Percentiles rank a stretch among this genome's conserved stretches.
Evolutionary conservation across 2,888 invertebrate species (phyloP).

Genomic region (Periphyllus acericola): DNA sequence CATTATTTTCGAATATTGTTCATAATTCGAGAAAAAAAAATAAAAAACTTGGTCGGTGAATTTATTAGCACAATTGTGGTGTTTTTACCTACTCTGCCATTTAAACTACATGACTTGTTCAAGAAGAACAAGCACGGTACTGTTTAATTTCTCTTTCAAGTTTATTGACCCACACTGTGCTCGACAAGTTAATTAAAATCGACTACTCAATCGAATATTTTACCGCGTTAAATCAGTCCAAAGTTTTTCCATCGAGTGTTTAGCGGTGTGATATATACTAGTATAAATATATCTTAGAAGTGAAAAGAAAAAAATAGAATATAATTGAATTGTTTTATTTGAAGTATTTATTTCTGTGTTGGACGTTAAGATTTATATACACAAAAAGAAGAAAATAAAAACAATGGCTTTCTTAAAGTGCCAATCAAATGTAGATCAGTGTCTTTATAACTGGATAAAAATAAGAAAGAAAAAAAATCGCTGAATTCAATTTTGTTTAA

Average conservation of each 20-base stretch:
- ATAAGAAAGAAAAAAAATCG: neutral
- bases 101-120: conserved; percentile 12
- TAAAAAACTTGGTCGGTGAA: neutral
- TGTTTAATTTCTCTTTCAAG: conserved; percentile 20
- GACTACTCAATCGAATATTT: conserved; percentile 45
- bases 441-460: neutral
- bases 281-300: neutral
- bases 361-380: neutral
- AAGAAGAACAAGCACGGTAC: conserved; percentile 10
- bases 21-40: neutral
- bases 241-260: conserved; percentile 23
- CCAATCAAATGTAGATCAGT: conserved; percentile 3
- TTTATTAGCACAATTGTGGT: neutral
- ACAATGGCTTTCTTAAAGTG: neutral
- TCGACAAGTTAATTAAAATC: conserved; percentile 46
- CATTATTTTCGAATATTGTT: neutral
- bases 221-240: conserved; percentile 19
- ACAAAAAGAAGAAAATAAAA: neutral
- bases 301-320: neutral
- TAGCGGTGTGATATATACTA: neutral
- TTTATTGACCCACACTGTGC: conserved; percentile 22
- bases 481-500: conserved; percentile 3
- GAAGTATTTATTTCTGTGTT: conserved; percentile 1
- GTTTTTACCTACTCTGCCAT: neutral
- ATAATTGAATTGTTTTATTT: neutral